Conservation (phyloP, 2,888 invertebrate species). For the Minunthozetes semirufus region DNA sequence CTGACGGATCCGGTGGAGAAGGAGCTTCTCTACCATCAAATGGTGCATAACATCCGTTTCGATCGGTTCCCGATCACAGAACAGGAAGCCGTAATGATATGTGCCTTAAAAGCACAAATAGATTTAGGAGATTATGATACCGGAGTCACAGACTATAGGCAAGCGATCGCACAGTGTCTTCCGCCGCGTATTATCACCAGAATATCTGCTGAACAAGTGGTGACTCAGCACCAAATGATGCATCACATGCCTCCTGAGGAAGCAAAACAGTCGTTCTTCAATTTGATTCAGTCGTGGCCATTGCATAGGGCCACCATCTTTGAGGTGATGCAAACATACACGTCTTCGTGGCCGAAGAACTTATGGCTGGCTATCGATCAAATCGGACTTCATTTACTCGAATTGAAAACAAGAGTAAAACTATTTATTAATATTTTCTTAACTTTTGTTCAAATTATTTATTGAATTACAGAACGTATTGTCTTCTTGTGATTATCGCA, state of each 20-base stretch:
- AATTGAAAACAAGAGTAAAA: conserved; percentile 63
- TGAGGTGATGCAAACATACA: conserved; percentile 94
- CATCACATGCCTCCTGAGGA: conserved; percentile 76
- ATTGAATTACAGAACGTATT: conserved; percentile 62
- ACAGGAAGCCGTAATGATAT: conserved; percentile 89
- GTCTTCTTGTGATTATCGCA: conserved; percentile 82
- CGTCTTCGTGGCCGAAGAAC: conserved; percentile 87
- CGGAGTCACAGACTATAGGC: conserved; percentile 51
- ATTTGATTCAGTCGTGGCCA: conserved; percentile 87
- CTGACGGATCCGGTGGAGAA: conserved; percentile 80
- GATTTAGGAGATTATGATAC: conserved; percentile 69
- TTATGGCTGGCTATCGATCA: conserved; percentile 90
- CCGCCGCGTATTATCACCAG: conserved; percentile 72
- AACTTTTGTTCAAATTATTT: background rate
- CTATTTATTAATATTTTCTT: background rate
- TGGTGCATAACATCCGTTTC: conserved; percentile 77
- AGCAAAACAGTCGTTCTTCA: conserved; percentile 85
- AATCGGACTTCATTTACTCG: conserved; percentile 78
- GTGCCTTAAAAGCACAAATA: conserved; percentile 85
- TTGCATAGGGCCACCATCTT: conserved; percentile 86
- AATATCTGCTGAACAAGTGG: conserved; percentile 73
- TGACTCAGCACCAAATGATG: conserved; percentile 82
- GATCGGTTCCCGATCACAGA: conserved; percentile 87
- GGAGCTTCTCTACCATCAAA: conserved; percentile 86
- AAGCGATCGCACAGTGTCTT: conserved; percentile 71